Percentiles rank a stretch among this genome's conserved stretches.
phyloP scores from a whole-genome alignment of 2,797 vertebrate species.

The Phrynocephalus guinanensis region DNA sequence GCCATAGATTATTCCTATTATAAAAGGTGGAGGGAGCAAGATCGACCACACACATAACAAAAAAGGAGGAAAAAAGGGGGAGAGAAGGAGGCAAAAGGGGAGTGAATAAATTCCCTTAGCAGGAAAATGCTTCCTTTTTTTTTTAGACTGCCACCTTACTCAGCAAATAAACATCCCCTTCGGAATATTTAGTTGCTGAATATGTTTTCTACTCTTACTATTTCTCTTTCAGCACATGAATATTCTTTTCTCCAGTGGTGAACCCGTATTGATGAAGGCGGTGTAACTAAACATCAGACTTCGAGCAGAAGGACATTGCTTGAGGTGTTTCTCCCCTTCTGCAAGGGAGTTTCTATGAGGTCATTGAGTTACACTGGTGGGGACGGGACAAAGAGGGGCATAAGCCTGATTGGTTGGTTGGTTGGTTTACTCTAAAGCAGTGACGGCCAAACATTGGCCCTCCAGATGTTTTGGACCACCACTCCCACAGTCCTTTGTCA shows the following conservation, averaged over 20 bases:
- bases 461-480: too few relatives aligned
- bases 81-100: background rate
- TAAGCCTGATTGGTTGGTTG: too few relatives aligned
- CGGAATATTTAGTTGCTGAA: background rate
- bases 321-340: background rate
- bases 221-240: constrained; percentile 28
- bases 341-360: too few relatives aligned
- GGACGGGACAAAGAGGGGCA: too few relatives aligned
- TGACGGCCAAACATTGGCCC: too few relatives aligned
- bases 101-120: background rate
- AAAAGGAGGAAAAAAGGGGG: background rate
- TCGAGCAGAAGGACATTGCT: too few relatives aligned
- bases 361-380: too few relatives aligned
- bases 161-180: constrained; percentile 12
- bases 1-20: constrained; percentile 10
- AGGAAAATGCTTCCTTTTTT: background rate
- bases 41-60: background rate
- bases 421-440: too few relatives aligned
- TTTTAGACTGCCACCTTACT: background rate
- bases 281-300: background rate
- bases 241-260: background rate
- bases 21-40: background rate
- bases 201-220: rapidly evolving
- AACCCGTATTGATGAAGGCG: background rate
- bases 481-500: too few relatives aligned